phyloP scores from a whole-genome alignment of 2,797 vertebrate species.

The Microcaecilia unicolor region DNA sequence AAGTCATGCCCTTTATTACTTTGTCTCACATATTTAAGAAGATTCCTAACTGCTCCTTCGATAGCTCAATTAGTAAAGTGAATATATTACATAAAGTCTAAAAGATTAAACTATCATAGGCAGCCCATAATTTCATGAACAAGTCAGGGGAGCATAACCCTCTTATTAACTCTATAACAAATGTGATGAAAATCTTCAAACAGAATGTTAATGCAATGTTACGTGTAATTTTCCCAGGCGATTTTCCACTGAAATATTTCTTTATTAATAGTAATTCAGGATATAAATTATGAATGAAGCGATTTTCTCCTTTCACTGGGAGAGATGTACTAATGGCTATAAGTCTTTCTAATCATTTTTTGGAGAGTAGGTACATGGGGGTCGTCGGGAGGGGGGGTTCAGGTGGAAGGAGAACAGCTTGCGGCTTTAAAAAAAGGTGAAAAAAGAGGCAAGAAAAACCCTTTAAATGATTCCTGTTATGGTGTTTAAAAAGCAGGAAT shows the following conservation, averaged over 20 bases:
- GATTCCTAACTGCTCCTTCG: slow-evolving; percentile 69
- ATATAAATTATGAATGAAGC: slow-evolving; percentile 99
- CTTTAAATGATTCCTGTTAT: not conserved
- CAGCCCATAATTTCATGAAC: slow-evolving; percentile 98
- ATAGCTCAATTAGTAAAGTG: slow-evolving; percentile 93
- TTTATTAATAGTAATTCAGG: slow-evolving; percentile 99
- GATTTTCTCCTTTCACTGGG: slow-evolving; percentile 89
- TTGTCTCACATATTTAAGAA: slow-evolving; percentile 65
- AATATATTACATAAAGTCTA: slow-evolving; percentile 95
- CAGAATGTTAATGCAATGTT: slow-evolving; percentile 98
- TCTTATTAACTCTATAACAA: slow-evolving; percentile 98
- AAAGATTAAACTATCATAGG: slow-evolving; percentile 99
- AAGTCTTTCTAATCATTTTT: slow-evolving; percentile 92
- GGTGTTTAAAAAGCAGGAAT: slow-evolving; percentile 11
- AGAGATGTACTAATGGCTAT: slow-evolving; percentile 92
- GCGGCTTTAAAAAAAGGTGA: not conserved
- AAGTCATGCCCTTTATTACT: slow-evolving; percentile 61
- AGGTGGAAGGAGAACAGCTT: too few species aligned
- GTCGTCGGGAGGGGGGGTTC: slow-evolving; percentile 23
- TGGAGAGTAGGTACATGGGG: slow-evolving; percentile 19
- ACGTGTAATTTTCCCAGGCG: slow-evolving; percentile 94
- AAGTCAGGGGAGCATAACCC: slow-evolving; percentile 97
- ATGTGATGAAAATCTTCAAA: slow-evolving; percentile 99
- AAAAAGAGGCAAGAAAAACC: slow-evolving; percentile 2
- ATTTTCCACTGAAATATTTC: slow-evolving; percentile 92